Conservation (phyloP, 2,888 invertebrate species). For the Brenthis ino region DNA sequence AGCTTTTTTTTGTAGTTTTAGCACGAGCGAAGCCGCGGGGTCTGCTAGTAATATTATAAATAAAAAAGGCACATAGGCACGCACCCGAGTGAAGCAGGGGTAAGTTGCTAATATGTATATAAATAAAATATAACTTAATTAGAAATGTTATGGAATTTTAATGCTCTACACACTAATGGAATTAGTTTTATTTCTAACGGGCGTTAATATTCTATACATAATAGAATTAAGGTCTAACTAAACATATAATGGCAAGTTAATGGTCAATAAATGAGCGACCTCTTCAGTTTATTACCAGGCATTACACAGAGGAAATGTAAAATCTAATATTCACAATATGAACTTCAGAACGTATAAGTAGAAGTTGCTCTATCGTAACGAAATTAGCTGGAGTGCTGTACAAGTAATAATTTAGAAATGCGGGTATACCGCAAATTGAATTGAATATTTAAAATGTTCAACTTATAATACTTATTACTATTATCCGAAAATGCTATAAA, state of each 20-base stretch:
- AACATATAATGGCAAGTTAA: conserved; percentile 12
- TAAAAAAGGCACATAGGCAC: too few species aligned
- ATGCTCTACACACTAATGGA: neutral
- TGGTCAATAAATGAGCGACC: conserved; percentile 23
- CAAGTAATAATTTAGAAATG: too few species aligned
- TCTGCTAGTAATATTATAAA: too few species aligned
- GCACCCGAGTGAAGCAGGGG: too few species aligned
- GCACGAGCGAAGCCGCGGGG: too few species aligned
- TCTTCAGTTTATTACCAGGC: conserved; percentile 26
- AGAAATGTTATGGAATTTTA: neutral
- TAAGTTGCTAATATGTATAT: too few species aligned
- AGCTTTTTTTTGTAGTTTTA: too few species aligned
- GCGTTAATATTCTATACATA: neutral
- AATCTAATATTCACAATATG: conserved; percentile 28
- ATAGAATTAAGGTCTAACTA: conserved; percentile 13
- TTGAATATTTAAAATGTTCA: too few species aligned
- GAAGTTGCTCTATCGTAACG: neutral
- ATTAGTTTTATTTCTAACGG: conserved; percentile 1
- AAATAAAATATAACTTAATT: too few species aligned
- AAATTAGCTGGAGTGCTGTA: neutral
- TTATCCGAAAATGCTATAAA: too few species aligned
- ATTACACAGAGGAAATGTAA: conserved; percentile 29
- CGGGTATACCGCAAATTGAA: too few species aligned
- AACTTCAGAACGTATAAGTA: conserved; percentile 17
- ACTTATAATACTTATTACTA: too few species aligned